Evolutionary conservation across 2,113 vertebrate genomes (phyloP).

Genomic region (Stomatorhinus ivindoensis): DNA sequence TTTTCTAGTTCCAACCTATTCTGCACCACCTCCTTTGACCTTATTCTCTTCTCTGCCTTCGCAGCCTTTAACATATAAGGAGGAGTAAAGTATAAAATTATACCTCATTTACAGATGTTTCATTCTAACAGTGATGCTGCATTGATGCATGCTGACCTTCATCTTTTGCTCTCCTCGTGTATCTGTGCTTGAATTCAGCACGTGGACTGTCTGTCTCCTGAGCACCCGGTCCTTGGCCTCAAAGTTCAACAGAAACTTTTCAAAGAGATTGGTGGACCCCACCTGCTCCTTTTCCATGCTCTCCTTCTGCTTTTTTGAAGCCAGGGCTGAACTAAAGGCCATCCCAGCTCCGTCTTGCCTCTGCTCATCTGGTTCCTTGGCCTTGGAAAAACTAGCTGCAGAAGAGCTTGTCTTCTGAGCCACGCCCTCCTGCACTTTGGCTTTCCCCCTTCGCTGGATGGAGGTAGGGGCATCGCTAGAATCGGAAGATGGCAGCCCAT

Average conservation of each 20-base stretch:
- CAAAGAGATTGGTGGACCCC: slow-evolving; percentile 58
- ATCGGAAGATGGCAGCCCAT: slow-evolving; percentile 46
- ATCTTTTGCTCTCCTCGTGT: slow-evolving; percentile 7
- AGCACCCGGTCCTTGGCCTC: slow-evolving; percentile 63
- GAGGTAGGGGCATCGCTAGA: slow-evolving; percentile 43
- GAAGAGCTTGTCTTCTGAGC: slow-evolving; percentile 40
- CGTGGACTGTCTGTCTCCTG: slow-evolving; percentile 34
- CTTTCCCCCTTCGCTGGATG: slow-evolving; percentile 42
- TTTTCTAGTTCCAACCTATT: slow-evolving; percentile 72
- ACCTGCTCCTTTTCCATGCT: slow-evolving; percentile 41
- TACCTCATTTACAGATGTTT: not conserved
- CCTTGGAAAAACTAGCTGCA: slow-evolving; percentile 20
- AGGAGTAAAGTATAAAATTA: not conserved
- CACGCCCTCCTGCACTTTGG: slow-evolving; percentile 44
- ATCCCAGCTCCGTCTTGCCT: slow-evolving; percentile 45
- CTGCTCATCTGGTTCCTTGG: slow-evolving; percentile 50
- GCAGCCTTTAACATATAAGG: slow-evolving; percentile 21
- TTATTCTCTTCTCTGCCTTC: slow-evolving; percentile 68
- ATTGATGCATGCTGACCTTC: not conserved
- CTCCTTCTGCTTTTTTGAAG: slow-evolving; percentile 5
- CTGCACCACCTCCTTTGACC: slow-evolving; percentile 71
- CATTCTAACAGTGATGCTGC: not conserved
- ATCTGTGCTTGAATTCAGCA: not conserved
- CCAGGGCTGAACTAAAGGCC: not conserved
- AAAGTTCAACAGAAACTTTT: slow-evolving; percentile 61